A percentile compares a stretch with the other conserved stretches of the same genome.
Conservation (phyloP, 1,140 invertebrate species). For the Lepidurus apus region DNA sequence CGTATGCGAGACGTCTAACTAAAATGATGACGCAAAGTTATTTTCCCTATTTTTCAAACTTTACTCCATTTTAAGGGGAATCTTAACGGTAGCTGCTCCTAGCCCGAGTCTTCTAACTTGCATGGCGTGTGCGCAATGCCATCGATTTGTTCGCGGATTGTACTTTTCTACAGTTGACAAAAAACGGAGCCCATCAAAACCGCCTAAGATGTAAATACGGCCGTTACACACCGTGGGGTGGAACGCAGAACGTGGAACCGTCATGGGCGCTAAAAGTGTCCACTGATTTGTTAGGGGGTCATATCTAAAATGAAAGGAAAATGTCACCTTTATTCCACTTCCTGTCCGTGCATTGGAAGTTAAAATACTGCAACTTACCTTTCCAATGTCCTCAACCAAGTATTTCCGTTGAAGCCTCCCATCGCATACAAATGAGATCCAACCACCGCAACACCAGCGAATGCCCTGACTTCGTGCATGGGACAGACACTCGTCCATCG, state of each 20-base stretch:
- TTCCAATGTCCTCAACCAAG: slow-evolving; percentile 42
- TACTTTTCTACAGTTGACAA: slow-evolving; percentile 50
- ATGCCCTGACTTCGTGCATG: slow-evolving; percentile 42
- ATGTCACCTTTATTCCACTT: neutral
- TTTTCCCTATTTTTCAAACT: neutral
- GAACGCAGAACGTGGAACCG: slow-evolving; percentile 42
- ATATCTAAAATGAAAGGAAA: slow-evolving; percentile 36
- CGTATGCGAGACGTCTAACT: no score
- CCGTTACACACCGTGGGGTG: slow-evolving; percentile 43
- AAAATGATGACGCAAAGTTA: no score
- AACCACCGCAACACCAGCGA: slow-evolving; percentile 40
- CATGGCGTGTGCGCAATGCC: slow-evolving; percentile 44
- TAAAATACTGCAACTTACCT: slow-evolving; percentile 37
- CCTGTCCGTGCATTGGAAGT: slow-evolving; percentile 28
- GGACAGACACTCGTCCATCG: slow-evolving; percentile 39
- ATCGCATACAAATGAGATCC: slow-evolving; percentile 42
- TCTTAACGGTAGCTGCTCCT: slow-evolving; percentile 39
- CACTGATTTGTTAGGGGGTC: slow-evolving; percentile 42
- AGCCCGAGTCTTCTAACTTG: slow-evolving; percentile 42
- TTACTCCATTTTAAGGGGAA: slow-evolving; percentile 39
- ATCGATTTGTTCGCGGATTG: slow-evolving; percentile 47
- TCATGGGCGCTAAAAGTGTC: slow-evolving; percentile 43
- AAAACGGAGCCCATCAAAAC: slow-evolving; percentile 47
- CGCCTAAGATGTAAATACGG: slow-evolving; percentile 50
- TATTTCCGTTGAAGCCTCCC: slow-evolving; percentile 42